Evolutionary conservation across 2,888 invertebrate species (phyloP), one percentile per base, ranked within the genome.

Genomic region (Trissolcus brochymenae): DNA sequence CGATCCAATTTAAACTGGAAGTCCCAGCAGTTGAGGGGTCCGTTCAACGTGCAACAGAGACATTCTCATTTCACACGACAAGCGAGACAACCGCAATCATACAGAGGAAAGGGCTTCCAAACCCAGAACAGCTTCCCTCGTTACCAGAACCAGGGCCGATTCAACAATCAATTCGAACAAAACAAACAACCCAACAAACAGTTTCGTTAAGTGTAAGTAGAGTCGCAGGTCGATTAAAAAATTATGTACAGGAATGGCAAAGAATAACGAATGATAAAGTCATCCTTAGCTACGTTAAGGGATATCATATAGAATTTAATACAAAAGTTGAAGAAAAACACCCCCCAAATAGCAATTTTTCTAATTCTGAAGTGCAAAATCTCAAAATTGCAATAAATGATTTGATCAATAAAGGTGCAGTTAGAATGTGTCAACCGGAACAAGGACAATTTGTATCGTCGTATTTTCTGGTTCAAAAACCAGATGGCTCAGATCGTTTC

Each of bases 391-490:
- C 57, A 4, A 54, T 74, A 6, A 17, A 54, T n/a, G 43, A 59
- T 9, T 41, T 77, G 13, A n/a, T 64, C 11, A n/a, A 49, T 11
- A 74, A 66, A 67, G 70, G 76, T 1, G 68, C 64, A 11, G 50
- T 74, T 13, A 9, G 55, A 53, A 13, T 9, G 35, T 71, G 67
- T 49, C 0, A 40, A 35, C 19, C 43, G 0, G 25, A 16, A 11
- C 21, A 60, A 7, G 70, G 43, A n/a, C 74, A 79, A 35, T 77
- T 75, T 54, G 11, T 79, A 4, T 77, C 77, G 2, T 16, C 64
- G 6, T 68, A 68, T 65, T 77, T 72, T 61, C 9, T 75, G 7
- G 61, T 62, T 14, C 60, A 49, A 6, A 79, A 79, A 57, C 13
- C 67, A 21, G 71, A 79, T 41, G 74, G 75, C 0, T 35, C 66